A percentile compares a stretch with the other conserved stretches of the same genome.
phyloP scores from a whole-genome alignment of 2,888 invertebrate genomes.

The Elegia similella region DNA sequence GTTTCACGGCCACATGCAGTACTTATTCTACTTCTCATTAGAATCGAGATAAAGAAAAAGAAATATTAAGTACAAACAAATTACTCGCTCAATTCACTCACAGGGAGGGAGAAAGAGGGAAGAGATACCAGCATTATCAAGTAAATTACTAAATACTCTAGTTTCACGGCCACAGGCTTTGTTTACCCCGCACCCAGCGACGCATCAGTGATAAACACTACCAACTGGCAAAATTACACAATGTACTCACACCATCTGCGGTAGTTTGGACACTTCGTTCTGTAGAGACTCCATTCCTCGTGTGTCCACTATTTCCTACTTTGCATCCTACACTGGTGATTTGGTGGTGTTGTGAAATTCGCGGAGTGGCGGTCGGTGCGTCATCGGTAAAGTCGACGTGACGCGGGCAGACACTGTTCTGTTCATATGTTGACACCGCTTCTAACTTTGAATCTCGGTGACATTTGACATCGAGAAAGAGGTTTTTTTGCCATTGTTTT shows the following conservation, averaged over 20 bases:
- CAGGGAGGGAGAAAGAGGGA: no score
- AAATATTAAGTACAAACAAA: no score
- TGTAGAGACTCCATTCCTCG: slow-evolving; percentile 52
- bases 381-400: slow-evolving; percentile 1
- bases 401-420: neutral
- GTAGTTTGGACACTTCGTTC: slow-evolving; percentile 48
- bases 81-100: no score
- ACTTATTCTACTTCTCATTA: no score
- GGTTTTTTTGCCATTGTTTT: neutral
- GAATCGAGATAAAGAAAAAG: no score
- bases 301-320: slow-evolving; percentile 16
- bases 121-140: no score
- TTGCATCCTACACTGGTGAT: slow-evolving; percentile 32
- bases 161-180: neutral
- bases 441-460: slow-evolving; percentile 8
- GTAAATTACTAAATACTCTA: no score
- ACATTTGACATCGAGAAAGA: slow-evolving; percentile 18
- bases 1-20: no score
- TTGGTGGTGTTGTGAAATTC: slow-evolving; percentile 21
- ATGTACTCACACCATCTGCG: slow-evolving; percentile 67
- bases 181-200: neutral
- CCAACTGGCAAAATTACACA: neutral
- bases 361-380: slow-evolving; percentile 23
- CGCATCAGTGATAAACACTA: neutral
- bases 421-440: neutral